Conservation (phyloP, 2,797 vertebrate species). For the Ispidina picta region DNA sequence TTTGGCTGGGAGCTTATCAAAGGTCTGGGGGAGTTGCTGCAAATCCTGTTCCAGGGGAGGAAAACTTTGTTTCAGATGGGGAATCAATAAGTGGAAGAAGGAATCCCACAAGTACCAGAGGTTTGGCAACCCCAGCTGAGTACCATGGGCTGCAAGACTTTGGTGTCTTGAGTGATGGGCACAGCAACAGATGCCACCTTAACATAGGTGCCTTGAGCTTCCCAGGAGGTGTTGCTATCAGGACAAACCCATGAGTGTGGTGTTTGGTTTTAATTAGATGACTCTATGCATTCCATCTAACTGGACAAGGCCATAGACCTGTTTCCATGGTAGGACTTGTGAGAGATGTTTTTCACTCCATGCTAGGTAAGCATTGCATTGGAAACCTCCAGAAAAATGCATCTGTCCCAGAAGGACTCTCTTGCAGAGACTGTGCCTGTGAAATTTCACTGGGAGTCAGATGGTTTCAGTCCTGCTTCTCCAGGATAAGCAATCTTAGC, state of each 20-base stretch:
- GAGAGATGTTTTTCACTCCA: not conserved
- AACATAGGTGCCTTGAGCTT: not conserved
- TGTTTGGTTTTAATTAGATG: not conserved
- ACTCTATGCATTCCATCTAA: not conserved
- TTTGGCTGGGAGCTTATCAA: slow-evolving; percentile 33
- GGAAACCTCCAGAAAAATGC: not conserved
- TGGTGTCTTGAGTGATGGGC: not conserved
- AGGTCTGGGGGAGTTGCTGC: slow-evolving; percentile 41
- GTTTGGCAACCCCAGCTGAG: not conserved
- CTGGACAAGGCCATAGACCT: not conserved
- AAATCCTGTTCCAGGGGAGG: slow-evolving; percentile 20
- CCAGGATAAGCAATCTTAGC: not conserved
- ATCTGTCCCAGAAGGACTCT: not conserved
- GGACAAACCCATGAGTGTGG: not conserved
- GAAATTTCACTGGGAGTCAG: not conserved
- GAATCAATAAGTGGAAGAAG: not conserved
- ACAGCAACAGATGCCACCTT: not conserved
- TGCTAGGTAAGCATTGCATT: not conserved
- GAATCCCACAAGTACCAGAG: not conserved
- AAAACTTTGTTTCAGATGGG: not conserved
- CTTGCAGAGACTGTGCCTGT: not conserved
- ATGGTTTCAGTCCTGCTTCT: not conserved
- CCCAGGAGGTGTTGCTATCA: not conserved
- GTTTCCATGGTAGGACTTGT: not conserved
- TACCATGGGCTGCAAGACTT: not conserved